Base-by-base conservation (phyloP, 2,888 invertebrate genomes). In the Callimorpha dominula region DNA sequence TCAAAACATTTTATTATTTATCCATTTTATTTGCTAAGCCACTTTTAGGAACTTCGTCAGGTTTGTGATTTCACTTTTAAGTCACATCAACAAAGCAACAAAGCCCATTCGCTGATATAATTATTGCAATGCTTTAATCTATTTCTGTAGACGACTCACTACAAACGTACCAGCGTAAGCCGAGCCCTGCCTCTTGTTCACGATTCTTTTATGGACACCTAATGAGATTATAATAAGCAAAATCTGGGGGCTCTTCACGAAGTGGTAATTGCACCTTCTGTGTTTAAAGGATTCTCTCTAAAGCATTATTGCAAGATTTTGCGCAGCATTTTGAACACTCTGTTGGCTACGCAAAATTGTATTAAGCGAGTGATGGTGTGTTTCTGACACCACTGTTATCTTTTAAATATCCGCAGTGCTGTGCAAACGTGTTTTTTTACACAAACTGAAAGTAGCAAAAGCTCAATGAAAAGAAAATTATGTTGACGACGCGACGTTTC, bases 41-140 rank as follows among this genome's bases (percentile, higher is more conserved):
- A 87, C 87, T 83, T 81, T 83, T 85, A 90, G 88, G 88, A 90
- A 89, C 90, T 88, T 85, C 78, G 73, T 85, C 83, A 80, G 79
- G 80, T 80, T 83, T 80, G 73, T 78, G 72, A 49, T 80, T 76
- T 88, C 87, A 89, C 88, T 89, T 76, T 75, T 82, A 74, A 84
- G 87, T 90, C 91, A 91, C 91, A 90, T 91, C 84, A 91, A 72
- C 49, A 62, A 63, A 66, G 67, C 50, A 92, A 92, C 92, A 92
- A 93, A 93, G 92, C 89, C 86, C 88, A 87, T 92, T 90, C 89
- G 92, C 91, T 94, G 94, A 94, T 94, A 94, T 94, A 94, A 94
- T 94, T 94, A 94, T 93, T 94, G 93, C 94, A 92, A 90, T 85
- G 92, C 89, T 88, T 90, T 88, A 89, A 87, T 93, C 94, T 95